These are phyloP conservation scores for Leptodon cayanensis DNA, from an alignment of 2,797 vertebrate species.

Conservation along the genomic window DNA sequence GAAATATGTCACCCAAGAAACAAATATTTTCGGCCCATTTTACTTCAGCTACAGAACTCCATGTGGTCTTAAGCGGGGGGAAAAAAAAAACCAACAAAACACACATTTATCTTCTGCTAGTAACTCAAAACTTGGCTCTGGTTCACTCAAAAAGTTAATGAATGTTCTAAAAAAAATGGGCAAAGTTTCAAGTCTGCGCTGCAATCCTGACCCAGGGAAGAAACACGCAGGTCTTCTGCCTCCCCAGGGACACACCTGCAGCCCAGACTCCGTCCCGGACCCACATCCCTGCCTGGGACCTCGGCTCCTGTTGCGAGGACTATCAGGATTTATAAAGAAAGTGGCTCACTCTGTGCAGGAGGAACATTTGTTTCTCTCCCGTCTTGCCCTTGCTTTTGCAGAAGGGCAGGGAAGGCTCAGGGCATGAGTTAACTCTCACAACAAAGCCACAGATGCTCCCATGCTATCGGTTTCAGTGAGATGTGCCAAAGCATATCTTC, in stretches of 20 bases:
- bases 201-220: background rate
- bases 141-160: conserved; percentile 7
- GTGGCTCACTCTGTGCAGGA: background rate
- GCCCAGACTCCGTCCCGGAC: background rate
- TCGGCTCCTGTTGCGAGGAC: accelerated
- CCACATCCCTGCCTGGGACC: background rate
- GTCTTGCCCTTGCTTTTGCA: background rate
- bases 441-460: background rate
- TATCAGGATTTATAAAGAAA: background rate
- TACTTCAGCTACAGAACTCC: background rate
- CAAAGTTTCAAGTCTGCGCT: background rate
- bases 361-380: background rate
- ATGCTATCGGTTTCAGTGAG: accelerated
- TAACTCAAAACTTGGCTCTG: background rate
- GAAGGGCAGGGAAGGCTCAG: background rate
- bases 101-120: background rate
- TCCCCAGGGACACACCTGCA: background rate
- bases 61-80: background rate
- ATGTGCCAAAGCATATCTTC: background rate
- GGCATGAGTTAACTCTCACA: background rate
- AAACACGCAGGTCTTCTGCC: background rate
- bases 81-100: background rate
- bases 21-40: background rate
- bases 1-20: background rate
- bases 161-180: background rate